Percentiles rank a stretch among this genome's conserved stretches.
Conservation (phyloP, 2,797 vertebrate genomes). For the Acanthiza pusilla region DNA sequence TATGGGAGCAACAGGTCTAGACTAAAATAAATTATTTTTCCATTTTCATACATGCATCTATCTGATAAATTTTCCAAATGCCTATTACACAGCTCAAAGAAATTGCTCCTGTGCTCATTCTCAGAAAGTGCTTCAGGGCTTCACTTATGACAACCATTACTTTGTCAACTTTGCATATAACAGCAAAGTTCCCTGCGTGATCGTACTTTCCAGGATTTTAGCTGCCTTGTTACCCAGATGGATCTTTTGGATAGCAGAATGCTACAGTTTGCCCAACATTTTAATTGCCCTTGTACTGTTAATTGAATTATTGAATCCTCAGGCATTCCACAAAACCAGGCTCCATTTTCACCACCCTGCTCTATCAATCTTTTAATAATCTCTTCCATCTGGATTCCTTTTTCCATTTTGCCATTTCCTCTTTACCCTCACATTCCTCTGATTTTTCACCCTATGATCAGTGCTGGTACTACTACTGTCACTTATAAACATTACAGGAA, state of each 20-base stretch:
- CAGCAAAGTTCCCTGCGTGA: neutral
- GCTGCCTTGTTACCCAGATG: neutral
- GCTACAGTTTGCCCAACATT: neutral
- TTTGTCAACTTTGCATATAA: neutral
- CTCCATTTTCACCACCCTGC: neutral
- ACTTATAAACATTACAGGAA: neutral
- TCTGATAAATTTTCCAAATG: neutral
- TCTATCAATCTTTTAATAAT: neutral
- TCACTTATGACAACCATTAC: neutral
- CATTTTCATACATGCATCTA: neutral
- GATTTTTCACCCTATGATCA: neutral
- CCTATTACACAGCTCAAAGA: neutral
- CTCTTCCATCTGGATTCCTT: neutral
- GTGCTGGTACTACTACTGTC: neutral
- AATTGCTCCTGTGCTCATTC: neutral
- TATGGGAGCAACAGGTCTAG: neutral
- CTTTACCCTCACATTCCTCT: neutral
- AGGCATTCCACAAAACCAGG: neutral
- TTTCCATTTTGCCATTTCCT: neutral
- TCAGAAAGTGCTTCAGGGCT: neutral
- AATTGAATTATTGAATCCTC: neutral
- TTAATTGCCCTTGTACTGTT: neutral
- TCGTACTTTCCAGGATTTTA: neutral
- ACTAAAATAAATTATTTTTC: neutral
- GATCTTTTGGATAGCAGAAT: neutral